Base-by-base conservation (phyloP, 2,888 invertebrate genomes). In the Odontomyia ornata region DNA sequence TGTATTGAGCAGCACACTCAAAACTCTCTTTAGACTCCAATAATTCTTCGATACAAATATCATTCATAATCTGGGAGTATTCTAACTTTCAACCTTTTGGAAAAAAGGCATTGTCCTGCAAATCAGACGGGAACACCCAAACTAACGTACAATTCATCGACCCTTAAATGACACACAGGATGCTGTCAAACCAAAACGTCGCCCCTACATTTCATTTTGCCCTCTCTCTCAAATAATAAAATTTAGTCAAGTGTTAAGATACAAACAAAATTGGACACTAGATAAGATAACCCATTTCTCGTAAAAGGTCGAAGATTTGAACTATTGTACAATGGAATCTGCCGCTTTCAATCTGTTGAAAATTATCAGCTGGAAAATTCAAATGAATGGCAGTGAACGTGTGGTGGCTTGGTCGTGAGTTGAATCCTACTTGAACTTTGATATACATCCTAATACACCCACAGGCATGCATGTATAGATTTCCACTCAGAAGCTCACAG, bases 201-300 rank as follows among this genome's bases (percentile, higher is more conserved):
- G 9, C 36, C 5, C 36, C 3, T n/a, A 28, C 64, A 64, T 64
- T 64, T 15, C 52, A 36, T 60, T 25, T 13, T 13, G 30, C 64
- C 25, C n/a, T 36, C 36, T 36, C 36, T 9, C 9, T 36, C 64
- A 15, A 15, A 64, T 25, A 28, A 71, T 71, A 56, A 56, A 73
- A 73, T 57, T 73, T 47, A 73, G 18, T 73, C 57, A n/a, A 73
- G 72, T 56, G 72, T 73, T 73, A 73, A 73, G 47, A 27, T 21
- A 73, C 36, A 73, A 56, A 73, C 72, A 73, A 28, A 30, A 57
- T 36, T 56, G 72, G 57, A 30, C 30, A 21, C 30, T 18, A 57
- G 72, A 73, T 73, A 73, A 73, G 72, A 73, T 73, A 73, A 73
- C 72, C 47, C 57, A 47, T 52, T 71, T 67, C 21, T 47, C 23